These are phyloP conservation scores for Guaruba guarouba DNA, from an alignment of 2,113 vertebrate species.

Conservation along the genomic window DNA sequence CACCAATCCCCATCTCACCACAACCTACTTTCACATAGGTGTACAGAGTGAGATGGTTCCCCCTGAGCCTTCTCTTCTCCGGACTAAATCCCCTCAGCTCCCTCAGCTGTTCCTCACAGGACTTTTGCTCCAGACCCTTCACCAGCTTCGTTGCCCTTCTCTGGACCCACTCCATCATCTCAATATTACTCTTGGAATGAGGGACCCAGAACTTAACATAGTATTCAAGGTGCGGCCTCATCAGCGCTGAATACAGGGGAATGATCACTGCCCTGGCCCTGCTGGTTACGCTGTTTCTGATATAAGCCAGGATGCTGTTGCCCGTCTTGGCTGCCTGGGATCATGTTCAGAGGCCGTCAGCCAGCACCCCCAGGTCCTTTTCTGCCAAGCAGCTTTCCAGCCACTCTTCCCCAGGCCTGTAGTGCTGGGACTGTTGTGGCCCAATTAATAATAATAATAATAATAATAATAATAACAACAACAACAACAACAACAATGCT, in stretches of 20 bases:
- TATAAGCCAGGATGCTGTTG: rapidly evolving
- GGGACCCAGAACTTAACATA: background rate
- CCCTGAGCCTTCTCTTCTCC: background rate
- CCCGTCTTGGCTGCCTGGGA: background rate
- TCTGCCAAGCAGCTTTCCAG: background rate
- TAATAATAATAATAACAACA: too few species aligned
- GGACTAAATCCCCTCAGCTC: background rate
- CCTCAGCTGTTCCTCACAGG: background rate
- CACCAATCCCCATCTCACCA: background rate
- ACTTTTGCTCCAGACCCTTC: background rate
- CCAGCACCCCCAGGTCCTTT: background rate
- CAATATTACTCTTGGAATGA: rapidly evolving
- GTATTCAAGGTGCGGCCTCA: rapidly evolving
- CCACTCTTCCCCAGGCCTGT: background rate
- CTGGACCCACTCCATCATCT: rapidly evolving
- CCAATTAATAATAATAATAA: background rate
- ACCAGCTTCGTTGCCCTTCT: rapidly evolving
- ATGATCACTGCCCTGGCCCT: background rate
- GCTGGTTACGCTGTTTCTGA: background rate
- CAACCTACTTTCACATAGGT: background rate
- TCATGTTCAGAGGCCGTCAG: background rate
- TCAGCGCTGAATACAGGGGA: rapidly evolving
- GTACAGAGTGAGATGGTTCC: background rate
- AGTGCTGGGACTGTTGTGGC: background rate
- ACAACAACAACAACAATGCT: background rate